A percentile compares a stretch with the other conserved stretches of the same genome.
These are phyloP conservation scores for Mimachlamys varia DNA, from an alignment of 2,888 invertebrate genomes.

Conservation along the genomic window DNA sequence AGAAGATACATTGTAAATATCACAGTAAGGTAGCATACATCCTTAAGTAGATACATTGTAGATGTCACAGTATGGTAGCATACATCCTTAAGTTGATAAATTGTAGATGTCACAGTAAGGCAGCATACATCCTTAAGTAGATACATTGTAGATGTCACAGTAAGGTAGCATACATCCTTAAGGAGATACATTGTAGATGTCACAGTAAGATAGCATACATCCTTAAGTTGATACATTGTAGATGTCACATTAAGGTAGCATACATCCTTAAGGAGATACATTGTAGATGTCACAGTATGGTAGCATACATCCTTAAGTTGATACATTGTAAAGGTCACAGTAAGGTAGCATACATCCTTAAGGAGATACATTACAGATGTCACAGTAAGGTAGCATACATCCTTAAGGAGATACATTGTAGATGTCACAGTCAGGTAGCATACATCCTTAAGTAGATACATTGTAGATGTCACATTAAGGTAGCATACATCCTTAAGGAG, in stretches of 20 bases:
- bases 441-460: background rate
- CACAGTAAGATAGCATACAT: background rate
- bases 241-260: background rate
- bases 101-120: background rate
- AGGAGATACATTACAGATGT: background rate
- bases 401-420: background rate
- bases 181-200: background rate
- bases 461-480: background rate
- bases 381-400: background rate
- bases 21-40: too few species aligned
- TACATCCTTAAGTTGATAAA: too few species aligned
- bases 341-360: slow-evolving; percentile 3
- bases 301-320: background rate
- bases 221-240: background rate
- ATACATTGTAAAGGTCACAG: background rate
- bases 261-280: background rate
- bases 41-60: too few species aligned
- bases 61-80: too few species aligned
- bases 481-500: background rate
- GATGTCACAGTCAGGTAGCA: background rate
- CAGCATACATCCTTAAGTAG: background rate
- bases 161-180: background rate
- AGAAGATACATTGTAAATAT: too few species aligned
- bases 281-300: background rate
- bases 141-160: background rate